phyloP scores from a whole-genome alignment of 2,888 invertebrate species.

The Cheilosia impressa region DNA sequence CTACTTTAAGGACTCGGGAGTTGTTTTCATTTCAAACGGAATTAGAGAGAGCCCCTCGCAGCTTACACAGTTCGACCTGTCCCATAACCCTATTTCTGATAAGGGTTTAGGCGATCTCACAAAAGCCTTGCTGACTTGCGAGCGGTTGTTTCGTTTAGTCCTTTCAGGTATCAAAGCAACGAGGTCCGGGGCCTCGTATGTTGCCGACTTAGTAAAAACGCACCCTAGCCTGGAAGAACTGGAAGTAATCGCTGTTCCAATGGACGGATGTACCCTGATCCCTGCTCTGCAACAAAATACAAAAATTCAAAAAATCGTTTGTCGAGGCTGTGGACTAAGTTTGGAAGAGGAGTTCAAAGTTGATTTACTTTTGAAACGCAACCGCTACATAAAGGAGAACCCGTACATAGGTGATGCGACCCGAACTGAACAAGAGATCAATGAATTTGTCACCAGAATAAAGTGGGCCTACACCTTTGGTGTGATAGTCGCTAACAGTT shows the following conservation, averaged over 20 bases:
- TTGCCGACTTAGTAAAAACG: slow-evolving; percentile 76
- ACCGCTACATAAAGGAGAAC: slow-evolving; percentile 76
- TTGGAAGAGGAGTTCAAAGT: slow-evolving; percentile 78
- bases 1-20: slow-evolving; percentile 56
- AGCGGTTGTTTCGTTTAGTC: slow-evolving; percentile 76
- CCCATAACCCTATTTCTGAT: slow-evolving; percentile 78
- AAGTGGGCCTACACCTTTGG: slow-evolving; percentile 66
- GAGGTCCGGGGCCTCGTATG: slow-evolving; percentile 26
- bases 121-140: slow-evolving; percentile 71
- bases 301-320: slow-evolving; percentile 77
- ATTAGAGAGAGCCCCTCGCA: slow-evolving; percentile 48
- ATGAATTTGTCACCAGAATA: slow-evolving; percentile 69
- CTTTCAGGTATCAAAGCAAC: slow-evolving; percentile 75
- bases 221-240: slow-evolving; percentile 77
- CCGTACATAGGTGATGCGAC: slow-evolving; percentile 76
- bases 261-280: slow-evolving; percentile 72
- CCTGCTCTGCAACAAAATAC: slow-evolving; percentile 76
- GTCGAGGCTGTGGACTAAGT: slow-evolving; percentile 78
- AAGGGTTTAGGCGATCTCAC: slow-evolving; percentile 73
- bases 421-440: slow-evolving; percentile 77
- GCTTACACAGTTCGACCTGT: slow-evolving; percentile 78
- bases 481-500: background rate
- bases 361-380: slow-evolving; percentile 79
- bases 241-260: slow-evolving; percentile 76
- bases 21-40: slow-evolving; percentile 68